Evolutionary conservation across 2,113 vertebrate species (phyloP), one percentile per base, ranked within the genome.

Genomic region (Xiphophorus couchianus): DNA sequence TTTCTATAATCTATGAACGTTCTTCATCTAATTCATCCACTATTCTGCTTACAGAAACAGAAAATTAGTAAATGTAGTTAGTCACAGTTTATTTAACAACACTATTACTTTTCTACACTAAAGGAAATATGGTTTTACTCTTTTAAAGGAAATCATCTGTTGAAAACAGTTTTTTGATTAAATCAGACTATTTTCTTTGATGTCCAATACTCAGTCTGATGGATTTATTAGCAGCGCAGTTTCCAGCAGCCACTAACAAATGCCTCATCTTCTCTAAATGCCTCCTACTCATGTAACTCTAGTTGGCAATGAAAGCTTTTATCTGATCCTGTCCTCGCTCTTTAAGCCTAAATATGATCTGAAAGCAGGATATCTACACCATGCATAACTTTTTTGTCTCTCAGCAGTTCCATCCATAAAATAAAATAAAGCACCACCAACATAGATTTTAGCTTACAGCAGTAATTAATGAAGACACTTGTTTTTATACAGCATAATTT

Each of bases 271-370:
- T 44, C 14, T 71, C 22, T 42, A 33, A 70, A 54, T 14, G 62
- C 51, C 66, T 51, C 29, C 70, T 61, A 10, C 51, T 42, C 13
- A 29, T 62, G 7, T 44, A 78, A 69, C 28, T 19, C 58, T 51
- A n/a, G 42, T 2, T 30, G 58, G 66, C 17, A 25, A 44, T 61
- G 61, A 67, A 58, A 73, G 62, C 28, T 44, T 69, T 42, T 22
- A 42, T 74, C 77, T 80, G 33, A 78, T 65, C 80, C 64, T 27
- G 74, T 44, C 60, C 29, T 2, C 64, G 51, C 19, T 37, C 27
- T 35, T 31, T 29, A 25, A 39, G 42, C 37, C 42, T 51, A 33
- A 37, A 27, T 6, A 61, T 76, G 63, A 33, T 65, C 67, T 61
- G 35, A 81, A 76, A 81, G 29, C 12, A 15, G 0, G 4, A 3